A percentile compares a stretch with the other conserved stretches of the same genome.
Conservation (phyloP, 2,113 vertebrate species). For the Erythrocercus mccallii region DNA sequence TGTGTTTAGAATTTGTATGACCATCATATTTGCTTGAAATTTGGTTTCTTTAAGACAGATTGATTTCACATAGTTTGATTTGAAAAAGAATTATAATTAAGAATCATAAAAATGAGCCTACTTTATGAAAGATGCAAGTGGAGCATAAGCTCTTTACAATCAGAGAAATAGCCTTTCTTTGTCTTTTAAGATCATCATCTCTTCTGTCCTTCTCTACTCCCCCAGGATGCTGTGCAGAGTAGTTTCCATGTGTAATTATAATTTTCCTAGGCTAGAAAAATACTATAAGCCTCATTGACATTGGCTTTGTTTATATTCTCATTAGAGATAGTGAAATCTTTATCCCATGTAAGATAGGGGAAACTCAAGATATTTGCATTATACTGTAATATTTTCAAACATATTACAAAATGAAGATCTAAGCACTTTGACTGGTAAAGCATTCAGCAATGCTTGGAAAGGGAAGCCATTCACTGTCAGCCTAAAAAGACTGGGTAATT, state of each 20-base stretch:
- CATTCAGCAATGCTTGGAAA: neutral
- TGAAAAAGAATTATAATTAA: neutral
- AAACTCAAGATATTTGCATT: neutral
- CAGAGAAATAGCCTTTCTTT: neutral
- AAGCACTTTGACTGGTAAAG: neutral
- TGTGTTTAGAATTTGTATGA: neutral
- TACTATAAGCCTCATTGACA: neutral
- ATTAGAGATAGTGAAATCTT: neutral
- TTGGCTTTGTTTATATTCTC: neutral
- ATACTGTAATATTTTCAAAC: neutral
- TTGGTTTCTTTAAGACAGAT: neutral
- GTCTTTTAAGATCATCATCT: neutral
- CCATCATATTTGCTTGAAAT: neutral
- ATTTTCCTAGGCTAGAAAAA: neutral
- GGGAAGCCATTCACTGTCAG: rapidly evolving
- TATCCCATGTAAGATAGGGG: neutral
- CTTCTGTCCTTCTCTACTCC: neutral
- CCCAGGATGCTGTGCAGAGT: rapidly evolving
- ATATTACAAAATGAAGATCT: neutral
- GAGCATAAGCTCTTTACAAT: neutral
- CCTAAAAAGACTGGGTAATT: neutral
- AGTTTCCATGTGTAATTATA: neutral
- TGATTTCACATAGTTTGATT: neutral
- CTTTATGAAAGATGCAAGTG: neutral
- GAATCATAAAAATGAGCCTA: neutral